Percentiles rank a stretch among this genome's conserved stretches.
Evolutionary conservation across 2,888 invertebrate genomes (phyloP).

Genomic region (Gari tellinella): DNA sequence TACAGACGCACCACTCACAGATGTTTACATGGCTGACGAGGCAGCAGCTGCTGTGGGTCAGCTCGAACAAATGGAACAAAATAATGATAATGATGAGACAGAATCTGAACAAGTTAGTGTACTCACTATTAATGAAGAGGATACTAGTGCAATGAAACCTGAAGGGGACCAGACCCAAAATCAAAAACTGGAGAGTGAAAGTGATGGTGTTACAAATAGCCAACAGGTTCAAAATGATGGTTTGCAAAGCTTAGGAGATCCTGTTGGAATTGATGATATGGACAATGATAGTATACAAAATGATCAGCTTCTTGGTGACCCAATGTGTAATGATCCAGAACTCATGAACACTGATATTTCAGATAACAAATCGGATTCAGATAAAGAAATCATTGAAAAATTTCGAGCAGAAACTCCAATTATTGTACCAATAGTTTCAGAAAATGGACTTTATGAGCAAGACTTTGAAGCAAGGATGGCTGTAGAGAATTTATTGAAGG

Average conservation of each 20-base stretch:
- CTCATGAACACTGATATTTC: too few relatives aligned
- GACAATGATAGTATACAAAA: conserved; percentile 3
- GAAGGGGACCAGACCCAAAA: not conserved
- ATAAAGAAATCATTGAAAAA: conserved; percentile 45
- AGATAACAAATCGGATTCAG: conserved; percentile 14
- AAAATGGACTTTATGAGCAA: conserved; percentile 58
- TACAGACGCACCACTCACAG: conserved; percentile 17
- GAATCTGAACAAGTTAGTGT: not conserved
- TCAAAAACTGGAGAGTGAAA: not conserved
- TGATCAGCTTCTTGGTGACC: too few relatives aligned
- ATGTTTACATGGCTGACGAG: conserved; percentile 35
- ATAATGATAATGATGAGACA: not conserved
- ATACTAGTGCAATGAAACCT: not conserved
- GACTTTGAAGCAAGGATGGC: conserved; percentile 62
- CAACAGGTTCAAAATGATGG: too few relatives aligned
- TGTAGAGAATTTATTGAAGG: conserved; percentile 55
- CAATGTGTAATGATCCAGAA: too few relatives aligned
- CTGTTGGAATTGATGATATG: conserved; percentile 1
- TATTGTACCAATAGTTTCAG: conserved; percentile 52
- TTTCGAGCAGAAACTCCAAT: conserved; percentile 52
- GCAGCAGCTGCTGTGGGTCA: conserved; percentile 43
- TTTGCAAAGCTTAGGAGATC: too few relatives aligned
- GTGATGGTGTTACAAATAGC: not conserved
- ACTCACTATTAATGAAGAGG: not conserved
- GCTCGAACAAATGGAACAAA: conserved; percentile 38